A percentile compares a stretch with the other conserved stretches of the same genome.
These are phyloP conservation scores for Lophochroa leadbeateri DNA, from an alignment of 2,113 vertebrate species.

Conservation along the genomic window DNA sequence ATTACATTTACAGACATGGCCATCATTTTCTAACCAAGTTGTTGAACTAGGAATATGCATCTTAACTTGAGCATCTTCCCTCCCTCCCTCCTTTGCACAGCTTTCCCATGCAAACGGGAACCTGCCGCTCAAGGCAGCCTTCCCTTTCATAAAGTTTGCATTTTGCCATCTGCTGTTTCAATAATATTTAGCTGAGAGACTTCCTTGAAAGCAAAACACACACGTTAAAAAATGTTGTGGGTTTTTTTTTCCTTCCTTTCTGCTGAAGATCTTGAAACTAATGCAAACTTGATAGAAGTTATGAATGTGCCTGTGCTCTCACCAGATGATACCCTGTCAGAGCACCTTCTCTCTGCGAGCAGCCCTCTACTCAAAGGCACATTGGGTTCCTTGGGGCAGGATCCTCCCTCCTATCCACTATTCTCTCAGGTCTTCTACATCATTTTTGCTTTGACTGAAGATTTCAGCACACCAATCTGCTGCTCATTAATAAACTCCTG, in stretches of 20 bases:
- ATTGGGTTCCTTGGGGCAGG: neutral
- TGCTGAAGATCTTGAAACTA: neutral
- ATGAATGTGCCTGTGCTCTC: neutral
- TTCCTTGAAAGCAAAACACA: conserved; percentile 63
- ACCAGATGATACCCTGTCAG: neutral
- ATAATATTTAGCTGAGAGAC: conserved; percentile 46
- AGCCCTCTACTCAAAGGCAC: neutral
- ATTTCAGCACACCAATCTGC: neutral
- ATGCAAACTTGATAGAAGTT: conserved; percentile 48
- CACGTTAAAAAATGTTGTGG: neutral
- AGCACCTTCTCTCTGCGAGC: neutral
- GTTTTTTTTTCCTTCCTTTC: neutral
- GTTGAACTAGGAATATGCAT: conserved; percentile 4
- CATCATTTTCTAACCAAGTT: conserved; percentile 50
- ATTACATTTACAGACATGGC: conserved; percentile 40
- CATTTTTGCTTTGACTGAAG: neutral
- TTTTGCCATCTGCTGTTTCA: conserved; percentile 55
- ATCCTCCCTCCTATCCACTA: neutral
- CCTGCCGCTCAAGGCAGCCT: conserved; percentile 22
- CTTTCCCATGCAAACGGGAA: conserved; percentile 10
- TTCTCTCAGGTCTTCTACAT: neutral
- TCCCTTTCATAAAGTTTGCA: conserved; percentile 21
- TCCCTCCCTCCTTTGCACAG: neutral
- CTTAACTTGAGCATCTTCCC: conserved; percentile 32
- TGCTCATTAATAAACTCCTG: neutral